Percentiles rank a stretch among this genome's conserved stretches.
phyloP scores from a whole-genome alignment of 1,140 invertebrate genomes.

The Littorina saxatilis region DNA sequence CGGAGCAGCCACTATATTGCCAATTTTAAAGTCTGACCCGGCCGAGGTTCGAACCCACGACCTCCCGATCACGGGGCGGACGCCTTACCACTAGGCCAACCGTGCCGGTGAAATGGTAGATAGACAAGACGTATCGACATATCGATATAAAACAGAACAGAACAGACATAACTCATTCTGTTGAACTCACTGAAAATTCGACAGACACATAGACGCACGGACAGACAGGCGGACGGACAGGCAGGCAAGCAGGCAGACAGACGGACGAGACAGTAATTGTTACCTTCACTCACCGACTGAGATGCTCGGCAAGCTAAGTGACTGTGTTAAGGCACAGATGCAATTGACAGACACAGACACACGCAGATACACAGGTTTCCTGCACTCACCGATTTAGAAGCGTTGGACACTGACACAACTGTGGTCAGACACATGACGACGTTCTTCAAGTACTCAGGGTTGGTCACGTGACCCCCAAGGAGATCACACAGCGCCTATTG shows the following conservation, averaged over 20 bases:
- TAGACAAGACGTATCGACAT: no score
- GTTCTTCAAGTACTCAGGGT: constrained; percentile 69
- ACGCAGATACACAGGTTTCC: background rate
- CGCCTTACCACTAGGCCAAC: no score
- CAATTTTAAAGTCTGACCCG: no score
- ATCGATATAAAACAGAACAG: background rate
- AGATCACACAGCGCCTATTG: constrained; percentile 69
- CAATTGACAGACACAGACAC: background rate
- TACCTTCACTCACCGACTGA: constrained; percentile 62
- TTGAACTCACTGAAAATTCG: no score
- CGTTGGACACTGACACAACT: constrained; percentile 64
- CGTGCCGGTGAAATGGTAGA: no score
- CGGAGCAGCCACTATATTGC: no score
- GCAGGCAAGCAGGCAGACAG: background rate
- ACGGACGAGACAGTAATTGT: background rate
- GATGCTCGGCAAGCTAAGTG: constrained; percentile 64
- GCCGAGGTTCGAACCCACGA: no score
- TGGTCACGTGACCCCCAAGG: constrained; percentile 61
- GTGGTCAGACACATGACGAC: constrained; percentile 69
- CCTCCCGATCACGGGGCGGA: no score
- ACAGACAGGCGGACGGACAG: background rate
- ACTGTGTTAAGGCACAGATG: constrained; percentile 64
- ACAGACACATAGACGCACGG: background rate
- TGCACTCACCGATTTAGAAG: constrained; percentile 67
- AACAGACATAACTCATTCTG: no score